A percentile compares a stretch with the other conserved stretches of the same genome.
These are phyloP conservation scores for Aplidium turbinatum DNA, from an alignment of 23 tunicate genomes.

Conservation along the genomic window DNA sequence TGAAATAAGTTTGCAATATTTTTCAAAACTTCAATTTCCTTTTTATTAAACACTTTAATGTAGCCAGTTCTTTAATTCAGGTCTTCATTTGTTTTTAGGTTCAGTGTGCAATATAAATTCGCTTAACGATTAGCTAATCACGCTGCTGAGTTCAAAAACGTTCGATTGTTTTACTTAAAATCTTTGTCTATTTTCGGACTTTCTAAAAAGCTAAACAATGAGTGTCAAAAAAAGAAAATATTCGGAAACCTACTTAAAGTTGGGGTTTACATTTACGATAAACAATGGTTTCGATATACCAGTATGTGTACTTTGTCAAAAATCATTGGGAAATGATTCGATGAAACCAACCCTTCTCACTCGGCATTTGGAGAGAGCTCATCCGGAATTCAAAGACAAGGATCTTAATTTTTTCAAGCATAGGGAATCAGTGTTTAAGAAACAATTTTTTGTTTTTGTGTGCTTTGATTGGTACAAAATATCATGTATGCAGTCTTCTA, in stretches of 20 bases:
- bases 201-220: slow-evolving; percentile 18
- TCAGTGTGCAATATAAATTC: slow-evolving; percentile 20
- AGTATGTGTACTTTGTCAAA: slow-evolving; percentile 14
- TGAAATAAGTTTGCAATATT: slow-evolving; percentile 17
- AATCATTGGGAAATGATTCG: slow-evolving; percentile 18
- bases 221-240: slow-evolving; percentile 19
- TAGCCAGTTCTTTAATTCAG: slow-evolving; percentile 12
- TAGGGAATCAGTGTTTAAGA: slow-evolving; percentile 20
- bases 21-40: slow-evolving; percentile 22
- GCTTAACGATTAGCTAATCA: slow-evolving; percentile 15
- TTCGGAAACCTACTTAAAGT: slow-evolving; percentile 13
- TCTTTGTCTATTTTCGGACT: slow-evolving; percentile 17
- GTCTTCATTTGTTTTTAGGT: slow-evolving; percentile 17
- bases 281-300: slow-evolving; percentile 24
- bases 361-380: slow-evolving; percentile 23
- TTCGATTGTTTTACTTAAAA: slow-evolving; percentile 18
- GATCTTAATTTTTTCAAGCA: slow-evolving; percentile 12
- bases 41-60: not conserved
- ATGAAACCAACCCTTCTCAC: slow-evolving; percentile 22
- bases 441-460: too few species aligned
- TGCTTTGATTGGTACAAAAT: too few species aligned
- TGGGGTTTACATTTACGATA: slow-evolving; percentile 11
- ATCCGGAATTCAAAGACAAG: slow-evolving; percentile 21
- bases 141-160: slow-evolving; percentile 22
- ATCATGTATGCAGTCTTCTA: too few species aligned